A percentile compares a stretch with the other conserved stretches of the same genome.
Evolutionary conservation across 2,113 vertebrate species (phyloP).

Genomic region (Dolichallabes microphthalmus): DNA sequence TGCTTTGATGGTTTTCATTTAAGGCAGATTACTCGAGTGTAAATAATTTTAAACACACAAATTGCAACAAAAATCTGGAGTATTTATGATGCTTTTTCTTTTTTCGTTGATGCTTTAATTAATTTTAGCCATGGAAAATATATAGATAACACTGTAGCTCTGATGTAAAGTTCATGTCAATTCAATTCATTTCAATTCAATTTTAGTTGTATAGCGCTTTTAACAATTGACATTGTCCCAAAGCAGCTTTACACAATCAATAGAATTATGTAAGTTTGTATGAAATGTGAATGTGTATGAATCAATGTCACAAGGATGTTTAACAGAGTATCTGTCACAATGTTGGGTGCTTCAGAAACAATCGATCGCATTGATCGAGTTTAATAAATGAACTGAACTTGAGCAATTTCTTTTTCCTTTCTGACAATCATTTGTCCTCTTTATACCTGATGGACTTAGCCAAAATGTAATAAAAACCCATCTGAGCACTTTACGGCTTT

Average conservation of each 20-base stretch:
- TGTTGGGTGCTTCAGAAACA: slow-evolving; percentile 5
- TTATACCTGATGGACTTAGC: slow-evolving; percentile 16
- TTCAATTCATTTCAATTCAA: no score
- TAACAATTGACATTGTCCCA: no score
- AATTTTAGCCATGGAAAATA: no score
- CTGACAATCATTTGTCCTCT: slow-evolving; percentile 6
- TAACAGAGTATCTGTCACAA: neutral
- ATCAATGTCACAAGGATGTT: neutral
- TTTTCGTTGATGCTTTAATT: no score
- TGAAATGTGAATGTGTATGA: no score
- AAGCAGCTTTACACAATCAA: no score
- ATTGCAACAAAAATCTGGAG: neutral
- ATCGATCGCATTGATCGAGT: slow-evolving; percentile 14
- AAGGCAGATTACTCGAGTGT: neutral
- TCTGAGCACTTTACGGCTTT: slow-evolving; percentile 31
- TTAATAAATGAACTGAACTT: slow-evolving; percentile 26
- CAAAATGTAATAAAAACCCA: slow-evolving; percentile 28
- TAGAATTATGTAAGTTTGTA: no score
- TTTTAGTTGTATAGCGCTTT: no score
- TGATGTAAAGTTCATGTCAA: neutral
- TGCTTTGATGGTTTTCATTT: neutral
- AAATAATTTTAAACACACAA: neutral
- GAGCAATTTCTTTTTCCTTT: slow-evolving; percentile 19
- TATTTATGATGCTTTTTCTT: neutral
- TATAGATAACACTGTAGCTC: neutral